Evolutionary conservation across 2,888 invertebrate genomes (phyloP), one percentile per base, ranked within the genome.

Genomic region (Argyresthia goedartella): DNA sequence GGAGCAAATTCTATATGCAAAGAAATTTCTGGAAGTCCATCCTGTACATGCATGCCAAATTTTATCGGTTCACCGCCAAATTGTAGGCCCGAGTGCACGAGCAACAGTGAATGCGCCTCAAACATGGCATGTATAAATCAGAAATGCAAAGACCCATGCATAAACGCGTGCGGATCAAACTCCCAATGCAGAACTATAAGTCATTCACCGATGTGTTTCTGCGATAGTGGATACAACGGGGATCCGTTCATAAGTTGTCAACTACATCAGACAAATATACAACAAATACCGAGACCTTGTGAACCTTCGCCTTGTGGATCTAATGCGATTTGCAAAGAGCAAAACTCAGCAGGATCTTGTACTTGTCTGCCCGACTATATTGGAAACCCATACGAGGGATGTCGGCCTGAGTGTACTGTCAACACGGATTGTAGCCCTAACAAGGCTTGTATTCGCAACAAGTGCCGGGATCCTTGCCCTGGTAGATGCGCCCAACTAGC

Each of bases 301-400:
- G 73, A 87, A 65, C 89, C 89, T 52, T 90, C 89, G 46, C 91
- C 91, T 1, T 90, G 91, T 62, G 91, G 91, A 48, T 65, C 89
- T 4, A 91, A 92, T 66, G 91, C 92, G 1, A 70, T 88, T 53
- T 92, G 92, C 60, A 87, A 84, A 62, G 89, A 89, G 67, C 85
- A 88, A 59, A 88, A 88, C 58, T 74, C 73, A 36, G 89, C 88
- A 39, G 90, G 91, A 58, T 88, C 92, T 6, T 95, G 95, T 67
- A 88, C 88, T 59, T 95, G 95, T 69, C 67, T 92, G 35, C 87
- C 90, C 4, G 91, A 92, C 55, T 93, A 91, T 64, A 88, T 91
- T 57, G 95, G 95, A 59, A 92, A 94, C 73, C 93, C 94, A 16
- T 93, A 93, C 60, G 92, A 92, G 77, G 91, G 91, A 36, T 94